A percentile compares a stretch with the other conserved stretches of the same genome.
Conservation (phyloP, 2,888 invertebrate genomes). For the Xiphydria camelus region DNA sequence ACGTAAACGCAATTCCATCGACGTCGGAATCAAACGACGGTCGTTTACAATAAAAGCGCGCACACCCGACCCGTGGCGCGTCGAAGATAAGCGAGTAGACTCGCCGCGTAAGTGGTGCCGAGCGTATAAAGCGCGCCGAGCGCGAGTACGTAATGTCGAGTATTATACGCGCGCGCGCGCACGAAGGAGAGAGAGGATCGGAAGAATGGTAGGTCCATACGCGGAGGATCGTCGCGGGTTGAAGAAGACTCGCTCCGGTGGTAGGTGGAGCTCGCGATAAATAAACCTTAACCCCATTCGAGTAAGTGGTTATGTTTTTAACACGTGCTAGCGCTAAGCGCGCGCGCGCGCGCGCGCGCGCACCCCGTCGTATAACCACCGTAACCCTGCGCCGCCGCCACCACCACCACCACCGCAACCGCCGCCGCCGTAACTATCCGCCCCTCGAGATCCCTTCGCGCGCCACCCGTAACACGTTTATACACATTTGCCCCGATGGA, state of each 20-base stretch:
- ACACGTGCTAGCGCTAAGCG: conserved; percentile 46
- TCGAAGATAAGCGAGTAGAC: no score
- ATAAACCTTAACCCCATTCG: conserved; percentile 44
- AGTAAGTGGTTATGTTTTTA: conserved; percentile 54
- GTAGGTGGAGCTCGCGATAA: conserved; percentile 37
- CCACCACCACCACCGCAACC: conserved; percentile 6
- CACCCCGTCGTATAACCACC: conserved; percentile 26
- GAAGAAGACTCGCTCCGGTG: conserved; percentile 8
- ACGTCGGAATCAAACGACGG: no score
- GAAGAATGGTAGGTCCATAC: no score
- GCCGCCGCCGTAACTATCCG: neutral
- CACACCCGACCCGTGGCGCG: no score
- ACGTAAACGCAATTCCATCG: no score
- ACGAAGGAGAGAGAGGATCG: no score
- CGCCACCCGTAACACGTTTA: conserved; percentile 3
- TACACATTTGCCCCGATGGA: neutral
- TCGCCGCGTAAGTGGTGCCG: no score
- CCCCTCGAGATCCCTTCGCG: neutral
- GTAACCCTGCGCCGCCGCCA: conserved; percentile 17
- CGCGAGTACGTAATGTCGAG: no score
- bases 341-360: conserved; percentile 21
- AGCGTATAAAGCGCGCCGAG: no score
- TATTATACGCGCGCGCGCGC: no score
- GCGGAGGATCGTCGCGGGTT: conserved; percentile 15
- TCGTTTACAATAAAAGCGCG: no score